phyloP scores from a whole-genome alignment of 2,797 vertebrate species.

The Gymnocypris eckloni region DNA sequence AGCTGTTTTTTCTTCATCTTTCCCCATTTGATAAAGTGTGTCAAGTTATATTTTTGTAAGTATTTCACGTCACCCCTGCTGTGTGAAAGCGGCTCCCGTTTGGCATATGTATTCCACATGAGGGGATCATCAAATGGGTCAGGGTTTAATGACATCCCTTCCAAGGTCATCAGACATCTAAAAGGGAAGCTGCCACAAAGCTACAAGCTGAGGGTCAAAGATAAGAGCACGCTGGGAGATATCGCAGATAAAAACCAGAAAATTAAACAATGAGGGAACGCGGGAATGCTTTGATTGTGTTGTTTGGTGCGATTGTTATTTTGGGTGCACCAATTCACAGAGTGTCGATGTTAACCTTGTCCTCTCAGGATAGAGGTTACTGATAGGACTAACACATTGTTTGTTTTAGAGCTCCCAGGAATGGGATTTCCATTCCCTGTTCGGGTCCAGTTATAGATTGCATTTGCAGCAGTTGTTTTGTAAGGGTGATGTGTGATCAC shows the following conservation, averaged over 20 bases:
- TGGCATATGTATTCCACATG: conserved; percentile 96
- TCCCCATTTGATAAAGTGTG: conserved; percentile 99
- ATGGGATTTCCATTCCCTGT: conserved; percentile 76
- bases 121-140: conserved; percentile 95
- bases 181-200: conserved; percentile 84
- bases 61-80: conserved; percentile 98
- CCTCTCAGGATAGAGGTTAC: conserved; percentile 72
- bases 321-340: conserved; percentile 76
- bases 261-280: conserved; percentile 88
- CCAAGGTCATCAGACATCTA: conserved; percentile 95
- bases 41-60: conserved; percentile 99
- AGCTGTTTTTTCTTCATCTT: conserved; percentile 99
- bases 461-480: conserved; percentile 69
- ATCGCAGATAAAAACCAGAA: conserved; percentile 85
- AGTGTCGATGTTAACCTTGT: conserved; percentile 79
- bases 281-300: conserved; percentile 84
- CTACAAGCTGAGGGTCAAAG: conserved; percentile 95
- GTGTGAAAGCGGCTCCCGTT: conserved; percentile 83
- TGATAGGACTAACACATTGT: conserved; percentile 79
- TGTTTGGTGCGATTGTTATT: conserved; percentile 86
- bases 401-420: conserved; percentile 77
- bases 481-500: conserved; percentile 70
- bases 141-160: conserved; percentile 94
- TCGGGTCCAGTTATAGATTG: conserved; percentile 70
- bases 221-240: conserved; percentile 88